Evolutionary conservation across 2,113 vertebrate genomes (phyloP).

Genomic region (Donacobius atricapilla): DNA sequence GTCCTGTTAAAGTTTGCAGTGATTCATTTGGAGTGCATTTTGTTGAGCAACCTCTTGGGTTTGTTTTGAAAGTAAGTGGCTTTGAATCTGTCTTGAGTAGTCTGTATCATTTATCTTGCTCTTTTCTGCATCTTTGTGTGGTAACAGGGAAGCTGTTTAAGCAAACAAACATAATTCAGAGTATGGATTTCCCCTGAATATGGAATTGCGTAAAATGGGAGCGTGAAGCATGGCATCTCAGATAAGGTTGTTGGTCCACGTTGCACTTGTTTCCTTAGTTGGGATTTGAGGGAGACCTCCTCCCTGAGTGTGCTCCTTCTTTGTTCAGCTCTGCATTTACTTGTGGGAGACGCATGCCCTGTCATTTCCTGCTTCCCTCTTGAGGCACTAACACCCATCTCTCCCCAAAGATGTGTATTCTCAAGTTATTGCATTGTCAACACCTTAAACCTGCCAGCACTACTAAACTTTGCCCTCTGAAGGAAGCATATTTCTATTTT

Average conservation of each 20-base stretch:
- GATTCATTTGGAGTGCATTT: background rate
- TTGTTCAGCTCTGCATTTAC: background rate
- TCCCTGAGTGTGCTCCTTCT: background rate
- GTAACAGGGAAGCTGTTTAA: slow-evolving; percentile 23
- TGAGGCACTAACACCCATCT: background rate
- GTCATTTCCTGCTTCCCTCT: background rate
- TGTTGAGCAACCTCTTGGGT: slow-evolving; percentile 26
- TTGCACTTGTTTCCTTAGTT: background rate
- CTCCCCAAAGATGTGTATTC: background rate
- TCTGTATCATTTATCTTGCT: background rate
- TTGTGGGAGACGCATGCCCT: background rate
- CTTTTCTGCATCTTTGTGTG: background rate
- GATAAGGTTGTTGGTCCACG: background rate
- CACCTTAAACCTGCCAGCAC: background rate
- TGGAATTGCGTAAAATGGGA: background rate
- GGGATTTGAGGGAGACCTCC: background rate
- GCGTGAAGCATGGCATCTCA: background rate
- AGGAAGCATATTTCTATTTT: background rate
- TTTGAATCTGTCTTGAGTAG: slow-evolving; percentile 1
- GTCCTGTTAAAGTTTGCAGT: background rate
- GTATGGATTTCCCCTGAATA: background rate
- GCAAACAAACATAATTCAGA: background rate
- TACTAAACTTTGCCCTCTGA: background rate
- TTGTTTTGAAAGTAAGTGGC: slow-evolving; percentile 19
- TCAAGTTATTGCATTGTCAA: background rate